Evolutionary conservation across 1,140 invertebrate species (phyloP), one percentile per base, ranked within the genome.

Genomic region (Sitophilus oryzae): DNA sequence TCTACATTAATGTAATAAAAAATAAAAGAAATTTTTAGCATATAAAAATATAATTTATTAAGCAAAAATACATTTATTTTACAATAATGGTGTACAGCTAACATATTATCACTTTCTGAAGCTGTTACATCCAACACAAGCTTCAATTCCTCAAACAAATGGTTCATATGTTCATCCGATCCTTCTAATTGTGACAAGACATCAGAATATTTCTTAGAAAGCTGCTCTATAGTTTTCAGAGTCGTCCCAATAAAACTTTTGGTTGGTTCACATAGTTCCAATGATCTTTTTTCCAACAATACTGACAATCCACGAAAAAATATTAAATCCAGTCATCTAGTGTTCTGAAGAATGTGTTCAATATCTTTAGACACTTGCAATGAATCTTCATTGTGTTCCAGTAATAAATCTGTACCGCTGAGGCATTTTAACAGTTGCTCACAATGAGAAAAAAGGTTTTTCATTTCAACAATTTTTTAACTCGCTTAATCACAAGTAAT

Each of bases 391-490:
- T 48, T 43, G 55, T 60, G 35, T n/a, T 49, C 40, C 14, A 63
- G 35, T 1, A 42, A 30, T 18, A 52, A 30, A 22, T 53, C 37
- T 23, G 43, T 44, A 40, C 46, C 47, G 30, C 15, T 25, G 10
- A 63, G 19, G 47, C 52, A 52, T 23, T 35, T 41, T n/a, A 42
- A 41, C 18, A 58, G 30, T 8, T 30, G 38, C 43, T 59, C 42
- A 30, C 30, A 38, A 25, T 56, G 25, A 11, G 11, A 18, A 42
- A 63, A 56, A 38, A 46, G 2, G 15, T 56, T 22, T 14, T 50
- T 16, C 21, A 58, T 36, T 34, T 47, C 18, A 16, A 45, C 15
- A 23, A 64, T 9, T n/a, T 23, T 52, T 15, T 50, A n/a, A 30
- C 43, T 3, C 42, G n/a, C 38, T 63, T 40, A 18, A 59, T 30